phyloP scores from a whole-genome alignment of 1,140 invertebrate genomes.

The Pristionchus pacificus region DNA sequence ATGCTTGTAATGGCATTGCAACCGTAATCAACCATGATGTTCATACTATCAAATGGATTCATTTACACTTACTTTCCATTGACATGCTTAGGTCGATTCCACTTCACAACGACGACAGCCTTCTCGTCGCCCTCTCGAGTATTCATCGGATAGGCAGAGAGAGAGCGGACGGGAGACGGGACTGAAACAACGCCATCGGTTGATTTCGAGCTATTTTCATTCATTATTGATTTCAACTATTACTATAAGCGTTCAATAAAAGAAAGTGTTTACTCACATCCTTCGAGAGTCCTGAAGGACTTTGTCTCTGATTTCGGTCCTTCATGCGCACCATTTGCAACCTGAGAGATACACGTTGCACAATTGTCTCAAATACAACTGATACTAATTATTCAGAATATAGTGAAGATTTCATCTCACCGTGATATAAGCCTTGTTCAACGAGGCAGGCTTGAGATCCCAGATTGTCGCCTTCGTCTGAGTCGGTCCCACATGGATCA shows the following conservation, averaged over 20 bases:
- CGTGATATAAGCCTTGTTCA: conserved; percentile 78
- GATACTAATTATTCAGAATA: no score
- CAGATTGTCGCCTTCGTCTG: conserved; percentile 72
- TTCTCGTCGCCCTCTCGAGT: conserved; percentile 35
- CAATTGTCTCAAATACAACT: no score
- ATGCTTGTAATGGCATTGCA: no score
- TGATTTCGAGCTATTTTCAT: no score
- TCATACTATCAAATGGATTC: no score
- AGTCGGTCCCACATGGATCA: no score
- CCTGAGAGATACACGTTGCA: no score
- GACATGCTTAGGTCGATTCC: conserved; percentile 84
- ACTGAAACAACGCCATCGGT: conserved; percentile 37
- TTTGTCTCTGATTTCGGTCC: conserved; percentile 81
- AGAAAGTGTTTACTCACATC: conserved; percentile 63
- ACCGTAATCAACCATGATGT: no score
- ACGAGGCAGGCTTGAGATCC: conserved; percentile 81
- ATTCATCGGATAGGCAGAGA: conserved; percentile 54
- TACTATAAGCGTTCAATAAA: conserved; percentile 1
- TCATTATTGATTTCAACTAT: conserved; percentile 5
- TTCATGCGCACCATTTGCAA: conserved; percentile 81
- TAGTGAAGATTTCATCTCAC: no score
- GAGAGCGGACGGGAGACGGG: conserved; percentile 45
- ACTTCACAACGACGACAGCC: conserved; percentile 61
- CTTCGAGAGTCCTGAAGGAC: conserved; percentile 82
- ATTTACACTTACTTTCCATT: conserved; percentile 73